Percentiles rank a stretch among this genome's conserved stretches.
These are phyloP conservation scores for Agapornis canus DNA, from an alignment of 2,797 vertebrate genomes.

Conservation along the genomic window DNA sequence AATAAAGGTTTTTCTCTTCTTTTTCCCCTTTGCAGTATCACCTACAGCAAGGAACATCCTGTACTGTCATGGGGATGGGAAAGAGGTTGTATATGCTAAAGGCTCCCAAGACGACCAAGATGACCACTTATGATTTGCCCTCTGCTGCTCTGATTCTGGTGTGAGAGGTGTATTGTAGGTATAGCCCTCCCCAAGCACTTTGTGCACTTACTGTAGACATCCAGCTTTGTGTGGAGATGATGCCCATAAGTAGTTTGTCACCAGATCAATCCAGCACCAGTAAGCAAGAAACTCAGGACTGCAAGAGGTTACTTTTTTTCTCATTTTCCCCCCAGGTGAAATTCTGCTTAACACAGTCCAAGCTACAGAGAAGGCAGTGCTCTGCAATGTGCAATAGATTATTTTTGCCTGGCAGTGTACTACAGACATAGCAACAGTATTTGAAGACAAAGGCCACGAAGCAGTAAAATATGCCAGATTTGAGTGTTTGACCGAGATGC, in stretches of 20 bases:
- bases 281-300: neutral
- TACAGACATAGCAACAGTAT: neutral
- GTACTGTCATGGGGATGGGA: neutral
- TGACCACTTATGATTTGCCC: neutral
- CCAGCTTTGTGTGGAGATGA: neutral
- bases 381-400: neutral
- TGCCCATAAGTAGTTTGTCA: neutral
- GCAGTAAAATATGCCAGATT: conserved; percentile 13
- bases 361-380: neutral
- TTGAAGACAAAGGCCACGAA: neutral
- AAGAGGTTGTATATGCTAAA: neutral
- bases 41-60: rapidly evolving
- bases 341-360: neutral
- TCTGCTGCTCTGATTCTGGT: neutral
- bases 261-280: neutral
- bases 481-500: conserved; percentile 4
- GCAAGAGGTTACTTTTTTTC: neutral
- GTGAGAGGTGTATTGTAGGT: neutral
- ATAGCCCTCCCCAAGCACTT: neutral
- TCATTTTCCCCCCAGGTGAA: neutral
- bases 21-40: neutral
- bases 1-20: neutral
- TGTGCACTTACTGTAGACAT: neutral
- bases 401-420: neutral
- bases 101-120: neutral